These are phyloP conservation scores for Macaria liturata DNA, from an alignment of 2,888 invertebrate genomes.

Conservation along the genomic window DNA sequence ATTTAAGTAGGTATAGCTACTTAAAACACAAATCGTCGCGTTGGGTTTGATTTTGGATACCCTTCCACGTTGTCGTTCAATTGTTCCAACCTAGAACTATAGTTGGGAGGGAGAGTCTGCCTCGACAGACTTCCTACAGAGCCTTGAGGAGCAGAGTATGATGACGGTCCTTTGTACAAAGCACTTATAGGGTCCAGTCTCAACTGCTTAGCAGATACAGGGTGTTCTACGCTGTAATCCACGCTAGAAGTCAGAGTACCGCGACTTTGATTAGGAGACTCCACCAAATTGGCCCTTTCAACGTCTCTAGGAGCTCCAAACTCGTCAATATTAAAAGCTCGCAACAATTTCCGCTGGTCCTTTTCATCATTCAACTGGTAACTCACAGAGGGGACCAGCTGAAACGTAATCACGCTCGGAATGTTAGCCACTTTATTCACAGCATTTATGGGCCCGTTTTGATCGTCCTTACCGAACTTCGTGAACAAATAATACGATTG, in stretches of 20 bases:
- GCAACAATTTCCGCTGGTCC: slow-evolving; percentile 63
- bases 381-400: slow-evolving; percentile 67
- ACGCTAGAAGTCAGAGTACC: slow-evolving; percentile 51
- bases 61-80: slow-evolving; percentile 56
- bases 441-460: slow-evolving; percentile 36
- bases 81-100: slow-evolving; percentile 63
- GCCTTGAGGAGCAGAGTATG: slow-evolving; percentile 70
- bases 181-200: slow-evolving; percentile 45
- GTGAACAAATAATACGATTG: slow-evolving; percentile 70
- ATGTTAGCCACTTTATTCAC: slow-evolving; percentile 35
- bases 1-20: too few species aligned
- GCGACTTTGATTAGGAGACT: slow-evolving; percentile 41
- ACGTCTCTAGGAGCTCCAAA: slow-evolving; percentile 56
- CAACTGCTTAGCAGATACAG: slow-evolving; percentile 44
- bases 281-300: slow-evolving; percentile 35
- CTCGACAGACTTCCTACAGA: slow-evolving; percentile 64
- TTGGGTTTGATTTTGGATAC: slow-evolving; percentile 57
- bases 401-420: slow-evolving; percentile 52
- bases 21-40: slow-evolving; percentile 53
- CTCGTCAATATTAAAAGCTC: slow-evolving; percentile 61
- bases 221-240: slow-evolving; percentile 57
- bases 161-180: slow-evolving; percentile 70
- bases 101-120: slow-evolving; percentile 42
- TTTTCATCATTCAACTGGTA: slow-evolving; percentile 65
- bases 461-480: slow-evolving; percentile 53